Evolutionary conservation across 2,888 invertebrate species (phyloP).

Genomic region (Dysmachus trigonus): DNA sequence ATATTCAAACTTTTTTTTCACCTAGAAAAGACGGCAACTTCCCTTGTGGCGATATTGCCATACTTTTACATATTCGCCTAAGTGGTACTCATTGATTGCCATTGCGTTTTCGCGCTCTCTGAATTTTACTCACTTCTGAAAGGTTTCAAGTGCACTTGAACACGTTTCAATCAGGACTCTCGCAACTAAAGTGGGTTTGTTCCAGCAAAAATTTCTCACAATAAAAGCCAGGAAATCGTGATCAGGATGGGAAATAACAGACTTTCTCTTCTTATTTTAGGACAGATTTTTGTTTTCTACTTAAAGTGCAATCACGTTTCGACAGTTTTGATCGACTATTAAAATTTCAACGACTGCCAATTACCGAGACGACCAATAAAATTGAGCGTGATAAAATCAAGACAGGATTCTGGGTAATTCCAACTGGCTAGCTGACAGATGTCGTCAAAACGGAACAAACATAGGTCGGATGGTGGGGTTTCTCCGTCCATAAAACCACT

Average conservation of each 20-base stretch:
- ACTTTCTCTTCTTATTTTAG: background rate
- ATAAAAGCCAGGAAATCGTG: conserved; percentile 11
- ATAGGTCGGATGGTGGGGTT: background rate
- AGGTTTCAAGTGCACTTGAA: background rate
- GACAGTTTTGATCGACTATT: conserved; percentile 11
- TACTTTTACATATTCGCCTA: background rate
- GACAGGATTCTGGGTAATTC: background rate
- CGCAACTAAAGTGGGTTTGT: conserved; percentile 1
- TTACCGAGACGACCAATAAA: conserved; percentile 17
- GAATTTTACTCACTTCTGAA: background rate
- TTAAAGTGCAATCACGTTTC: conserved; percentile 12
- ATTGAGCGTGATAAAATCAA: conserved; percentile 1
- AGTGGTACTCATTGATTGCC: background rate
- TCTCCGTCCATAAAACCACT: background rate
- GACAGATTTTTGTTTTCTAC: conserved; percentile 2
- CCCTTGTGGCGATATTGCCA: background rate
- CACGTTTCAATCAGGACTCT: conserved; percentile 8
- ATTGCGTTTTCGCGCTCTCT: conserved; percentile 12
- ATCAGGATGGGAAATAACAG: background rate
- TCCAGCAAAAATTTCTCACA: conserved; percentile 10
- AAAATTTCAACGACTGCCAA: conserved; percentile 20
- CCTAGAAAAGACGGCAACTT: background rate
- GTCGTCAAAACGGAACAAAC: background rate
- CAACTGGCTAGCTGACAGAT: background rate
- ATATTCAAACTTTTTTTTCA: background rate